phyloP scores from a whole-genome alignment of 1,140 invertebrate species.

The Hycleus cichorii region DNA sequence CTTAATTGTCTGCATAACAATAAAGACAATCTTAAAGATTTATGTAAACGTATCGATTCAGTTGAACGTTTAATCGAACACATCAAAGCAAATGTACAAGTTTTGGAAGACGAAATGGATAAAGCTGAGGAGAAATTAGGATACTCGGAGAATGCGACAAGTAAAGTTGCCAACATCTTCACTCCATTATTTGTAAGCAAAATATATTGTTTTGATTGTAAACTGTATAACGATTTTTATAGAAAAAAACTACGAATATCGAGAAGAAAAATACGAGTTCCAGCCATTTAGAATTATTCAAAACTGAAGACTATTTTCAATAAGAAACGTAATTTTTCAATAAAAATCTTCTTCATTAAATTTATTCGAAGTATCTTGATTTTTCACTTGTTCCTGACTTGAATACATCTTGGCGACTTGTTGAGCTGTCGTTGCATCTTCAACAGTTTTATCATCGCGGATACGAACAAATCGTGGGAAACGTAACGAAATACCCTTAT shows the following conservation, averaged over 20 bases:
- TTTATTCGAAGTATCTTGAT: slow-evolving; percentile 47
- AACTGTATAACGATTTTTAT: slow-evolving; percentile 7
- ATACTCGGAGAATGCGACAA: slow-evolving; percentile 22
- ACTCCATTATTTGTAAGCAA: slow-evolving; percentile 37
- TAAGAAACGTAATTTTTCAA: slow-evolving; percentile 32
- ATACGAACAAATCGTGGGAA: slow-evolving; percentile 93
- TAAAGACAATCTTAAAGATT: slow-evolving; percentile 26
- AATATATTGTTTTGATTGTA: neutral
- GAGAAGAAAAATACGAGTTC: neutral
- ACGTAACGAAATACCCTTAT: slow-evolving; percentile 90
- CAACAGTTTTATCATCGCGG: slow-evolving; percentile 87
- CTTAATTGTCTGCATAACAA: slow-evolving; percentile 29
- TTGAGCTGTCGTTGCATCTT: slow-evolving; percentile 85
- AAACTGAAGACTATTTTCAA: slow-evolving; percentile 25
- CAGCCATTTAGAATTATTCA: slow-evolving; percentile 13
- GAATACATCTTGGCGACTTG: slow-evolving; percentile 81
- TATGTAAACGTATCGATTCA: slow-evolving; percentile 36
- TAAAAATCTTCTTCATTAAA: slow-evolving; percentile 61
- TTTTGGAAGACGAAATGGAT: slow-evolving; percentile 35
- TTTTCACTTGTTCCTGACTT: slow-evolving; percentile 88
- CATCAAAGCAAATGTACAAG: slow-evolving; percentile 33
- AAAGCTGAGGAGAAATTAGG: slow-evolving; percentile 34
- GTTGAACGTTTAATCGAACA: slow-evolving; percentile 33
- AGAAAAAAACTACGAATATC: slow-evolving; percentile 13
- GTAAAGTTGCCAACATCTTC: slow-evolving; percentile 33